Evolutionary conservation across 2,797 vertebrate species (phyloP), one percentile per base, ranked within the genome.

Genomic region (Arrhamphus sclerolepis): DNA sequence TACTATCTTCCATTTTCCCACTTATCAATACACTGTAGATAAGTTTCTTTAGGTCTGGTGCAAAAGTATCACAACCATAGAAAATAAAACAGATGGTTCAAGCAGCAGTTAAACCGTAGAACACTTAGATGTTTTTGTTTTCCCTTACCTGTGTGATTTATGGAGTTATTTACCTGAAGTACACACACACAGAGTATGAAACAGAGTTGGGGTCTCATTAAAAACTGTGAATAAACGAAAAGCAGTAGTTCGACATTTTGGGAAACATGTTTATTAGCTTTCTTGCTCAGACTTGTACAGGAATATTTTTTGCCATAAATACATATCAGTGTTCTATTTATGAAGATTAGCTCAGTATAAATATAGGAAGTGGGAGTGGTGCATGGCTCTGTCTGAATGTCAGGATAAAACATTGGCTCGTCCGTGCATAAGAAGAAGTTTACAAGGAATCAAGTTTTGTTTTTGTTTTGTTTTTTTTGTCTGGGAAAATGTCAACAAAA

Each of bases 81-180:
- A 43, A 48, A 82, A 62, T 52, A 46, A 67, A 70, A 66, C 50
- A 28, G 48, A 40, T 44, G 70, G 65, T 75, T 58, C 7, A 66
- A 49, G 39, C 52, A 63, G 54, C 69, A 62, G 55, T 70, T 0
- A 78, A 80, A 70, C 46, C 56, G 62, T 68, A 81, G 63, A 63
- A 62, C 50, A 68, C 43, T 67, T 75, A 42, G 40, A 57, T 44
- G 19, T 44, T 19, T 20, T 44, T 5, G 4, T 20, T 34, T 62
- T 67, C 21, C 39, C 44, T 61, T 62, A 56, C 40, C 41, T 67
- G 47, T 70, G 54, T 70, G 28, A 59, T 48, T 60, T 34, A 3
- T 43, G 49, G 48, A 41, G 43, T 51, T 21, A 26, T 21, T 60
- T 31, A 46, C 26, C 46, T 43, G 11, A 73, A 31, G 24, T 42